phyloP scores from a whole-genome alignment of 1,140 invertebrate species.

The Plectus sambesii region DNA sequence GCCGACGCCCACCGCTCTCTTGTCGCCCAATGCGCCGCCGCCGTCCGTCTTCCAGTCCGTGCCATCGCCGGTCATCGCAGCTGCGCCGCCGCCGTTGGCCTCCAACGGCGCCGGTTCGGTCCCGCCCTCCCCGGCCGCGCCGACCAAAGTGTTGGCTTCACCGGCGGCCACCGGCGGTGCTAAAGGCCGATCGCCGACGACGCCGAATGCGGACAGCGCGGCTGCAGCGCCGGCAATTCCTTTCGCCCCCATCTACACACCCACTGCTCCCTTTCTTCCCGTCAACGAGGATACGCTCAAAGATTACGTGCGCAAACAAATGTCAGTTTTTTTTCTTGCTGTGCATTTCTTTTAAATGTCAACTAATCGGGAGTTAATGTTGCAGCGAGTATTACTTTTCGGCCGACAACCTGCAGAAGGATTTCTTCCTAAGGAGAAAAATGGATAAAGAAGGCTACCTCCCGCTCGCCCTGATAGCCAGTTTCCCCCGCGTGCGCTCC shows the following conservation, averaged over 20 bases:
- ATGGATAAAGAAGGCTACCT: slow-evolving; percentile 89
- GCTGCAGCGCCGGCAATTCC: background rate
- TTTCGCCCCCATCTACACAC: slow-evolving; percentile 16
- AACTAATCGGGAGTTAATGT: slow-evolving; percentile 28
- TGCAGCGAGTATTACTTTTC: slow-evolving; percentile 98
- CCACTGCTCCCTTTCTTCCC: slow-evolving; percentile 11
- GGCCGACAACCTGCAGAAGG: slow-evolving; percentile 82
- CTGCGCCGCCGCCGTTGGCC: slow-evolving; percentile 12
- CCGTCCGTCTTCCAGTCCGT: background rate
- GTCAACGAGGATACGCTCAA: slow-evolving; percentile 32
- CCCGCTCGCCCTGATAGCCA: slow-evolving; percentile 79
- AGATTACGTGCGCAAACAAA: slow-evolving; percentile 39
- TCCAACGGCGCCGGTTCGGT: slow-evolving; percentile 4
- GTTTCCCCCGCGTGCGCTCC: slow-evolving; percentile 80
- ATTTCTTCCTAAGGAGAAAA: slow-evolving; percentile 88
- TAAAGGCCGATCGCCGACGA: slow-evolving; percentile 14
- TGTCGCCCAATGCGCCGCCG: slow-evolving; percentile 24
- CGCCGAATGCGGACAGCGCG: slow-evolving; percentile 4
- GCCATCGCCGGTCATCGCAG: slow-evolving; percentile 1
- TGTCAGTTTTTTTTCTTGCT: slow-evolving; percentile 27
- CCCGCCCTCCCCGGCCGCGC: slow-evolving; percentile 10
- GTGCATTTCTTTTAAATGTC: slow-evolving; percentile 1
- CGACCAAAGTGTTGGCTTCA: too few species aligned
- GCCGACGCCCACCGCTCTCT: slow-evolving; percentile 23
- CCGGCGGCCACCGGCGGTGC: slow-evolving; percentile 9